phyloP scores from a whole-genome alignment of 1,140 invertebrate genomes.

The Wiebesia pumilae region DNA sequence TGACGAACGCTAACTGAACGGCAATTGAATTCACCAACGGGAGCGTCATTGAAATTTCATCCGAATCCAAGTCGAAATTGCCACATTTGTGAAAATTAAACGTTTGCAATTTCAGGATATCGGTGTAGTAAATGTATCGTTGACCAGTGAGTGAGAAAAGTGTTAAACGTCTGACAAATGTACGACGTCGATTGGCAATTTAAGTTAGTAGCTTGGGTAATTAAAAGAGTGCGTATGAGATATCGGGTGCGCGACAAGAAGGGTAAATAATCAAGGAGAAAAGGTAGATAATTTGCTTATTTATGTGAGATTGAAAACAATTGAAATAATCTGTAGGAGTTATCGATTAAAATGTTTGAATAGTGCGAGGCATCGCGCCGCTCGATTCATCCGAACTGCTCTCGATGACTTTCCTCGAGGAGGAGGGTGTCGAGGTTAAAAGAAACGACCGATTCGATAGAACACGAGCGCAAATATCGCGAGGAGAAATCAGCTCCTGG shows the following conservation, averaged over 20 bases:
- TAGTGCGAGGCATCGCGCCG: not conserved
- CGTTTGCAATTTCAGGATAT: no score
- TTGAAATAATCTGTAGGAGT: not conserved
- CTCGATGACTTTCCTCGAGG: not conserved
- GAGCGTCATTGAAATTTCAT: no score
- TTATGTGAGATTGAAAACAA: not conserved
- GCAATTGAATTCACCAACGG: no score
- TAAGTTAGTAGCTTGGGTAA: no score
- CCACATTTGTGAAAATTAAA: no score
- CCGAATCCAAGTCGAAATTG: no score
- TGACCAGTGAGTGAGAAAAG: no score
- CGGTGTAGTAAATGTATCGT: no score
- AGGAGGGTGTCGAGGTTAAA: not conserved
- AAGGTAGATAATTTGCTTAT: not conserved
- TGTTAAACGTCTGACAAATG: no score
- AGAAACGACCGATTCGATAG: not conserved
- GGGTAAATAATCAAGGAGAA: not conserved
- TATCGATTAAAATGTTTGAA: not conserved
- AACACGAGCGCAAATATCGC: not conserved
- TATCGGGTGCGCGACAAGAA: not conserved
- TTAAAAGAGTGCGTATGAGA: no score
- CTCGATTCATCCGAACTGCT: not conserved
- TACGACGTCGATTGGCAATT: no score
- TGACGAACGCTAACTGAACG: no score
- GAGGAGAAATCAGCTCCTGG: slow-evolving; percentile 5